These are phyloP conservation scores for Enteromius fasciolatus DNA, from an alignment of 2,797 vertebrate species.

Conservation along the genomic window DNA sequence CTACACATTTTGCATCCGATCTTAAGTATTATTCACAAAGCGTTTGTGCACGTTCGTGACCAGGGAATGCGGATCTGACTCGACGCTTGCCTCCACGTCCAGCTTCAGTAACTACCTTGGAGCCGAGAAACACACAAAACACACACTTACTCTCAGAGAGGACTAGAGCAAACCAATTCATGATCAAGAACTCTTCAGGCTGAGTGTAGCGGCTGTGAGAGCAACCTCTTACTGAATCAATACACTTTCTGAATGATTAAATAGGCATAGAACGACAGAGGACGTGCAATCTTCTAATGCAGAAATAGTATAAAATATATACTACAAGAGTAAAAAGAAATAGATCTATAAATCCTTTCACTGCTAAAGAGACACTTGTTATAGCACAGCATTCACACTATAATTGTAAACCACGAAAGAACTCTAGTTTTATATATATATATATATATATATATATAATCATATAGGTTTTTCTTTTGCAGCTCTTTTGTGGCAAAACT, in stretches of 20 bases:
- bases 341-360: not conserved
- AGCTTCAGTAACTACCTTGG: slow-evolving; percentile 63
- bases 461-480: no score
- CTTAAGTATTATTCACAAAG: slow-evolving; percentile 36
- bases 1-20: not conserved
- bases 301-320: not conserved
- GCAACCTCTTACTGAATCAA: slow-evolving; percentile 32
- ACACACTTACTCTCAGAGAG: slow-evolving; percentile 27
- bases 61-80: slow-evolving; percentile 54
- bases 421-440: not conserved
- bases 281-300: not conserved
- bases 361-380: not conserved
- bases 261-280: slow-evolving; percentile 5
- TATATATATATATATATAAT: no score
- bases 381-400: not conserved
- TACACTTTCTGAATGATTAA: slow-evolving; percentile 32
- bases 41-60: slow-evolving; percentile 47
- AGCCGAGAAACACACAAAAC: slow-evolving; percentile 47
- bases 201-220: slow-evolving; percentile 25
- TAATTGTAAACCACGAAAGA: not conserved
- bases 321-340: not conserved
- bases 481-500: not conserved
- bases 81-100: slow-evolving; percentile 56
- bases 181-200: slow-evolving; percentile 37
- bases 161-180: slow-evolving; percentile 20